These are phyloP conservation scores for Drosophila mulleri DNA, from an alignment of 2,888 invertebrate genomes.

Conservation along the genomic window DNA sequence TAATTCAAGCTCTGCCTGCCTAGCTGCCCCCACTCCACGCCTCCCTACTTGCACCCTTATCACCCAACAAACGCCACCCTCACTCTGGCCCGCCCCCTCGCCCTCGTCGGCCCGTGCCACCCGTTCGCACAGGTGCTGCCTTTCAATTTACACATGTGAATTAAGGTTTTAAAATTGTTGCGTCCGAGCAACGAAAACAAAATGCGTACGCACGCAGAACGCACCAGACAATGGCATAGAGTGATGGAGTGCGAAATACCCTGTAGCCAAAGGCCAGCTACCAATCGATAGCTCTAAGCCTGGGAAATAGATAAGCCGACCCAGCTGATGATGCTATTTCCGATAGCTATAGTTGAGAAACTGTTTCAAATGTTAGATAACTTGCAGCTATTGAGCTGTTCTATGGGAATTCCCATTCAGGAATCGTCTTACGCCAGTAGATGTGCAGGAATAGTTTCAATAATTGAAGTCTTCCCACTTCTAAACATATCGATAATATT, in stretches of 20 bases:
- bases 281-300: too few species aligned
- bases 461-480: not conserved
- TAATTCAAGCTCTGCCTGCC: conserved; percentile 63
- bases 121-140: conserved; percentile 78
- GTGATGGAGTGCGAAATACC: not conserved
- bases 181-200: conserved; percentile 56
- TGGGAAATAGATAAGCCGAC: too few species aligned
- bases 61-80: not conserved
- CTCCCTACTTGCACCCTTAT: conserved; percentile 20
- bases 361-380: not conserved
- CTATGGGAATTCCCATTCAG: not conserved
- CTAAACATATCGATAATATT: not conserved
- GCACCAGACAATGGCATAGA: not conserved
- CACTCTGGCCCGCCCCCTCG: too few species aligned
- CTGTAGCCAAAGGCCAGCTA: not conserved
- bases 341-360: not conserved
- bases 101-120: not conserved
- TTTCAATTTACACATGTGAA: conserved; percentile 79
- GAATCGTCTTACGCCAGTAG: not conserved
- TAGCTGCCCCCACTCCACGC: not conserved
- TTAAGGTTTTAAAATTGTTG: conserved; percentile 80
- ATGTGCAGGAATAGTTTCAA: not conserved
- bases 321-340: not conserved
- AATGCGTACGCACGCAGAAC: conserved; percentile 49
- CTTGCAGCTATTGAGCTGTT: not conserved